phyloP scores from a whole-genome alignment of 2,113 vertebrate genomes.

The Pagrus major region DNA sequence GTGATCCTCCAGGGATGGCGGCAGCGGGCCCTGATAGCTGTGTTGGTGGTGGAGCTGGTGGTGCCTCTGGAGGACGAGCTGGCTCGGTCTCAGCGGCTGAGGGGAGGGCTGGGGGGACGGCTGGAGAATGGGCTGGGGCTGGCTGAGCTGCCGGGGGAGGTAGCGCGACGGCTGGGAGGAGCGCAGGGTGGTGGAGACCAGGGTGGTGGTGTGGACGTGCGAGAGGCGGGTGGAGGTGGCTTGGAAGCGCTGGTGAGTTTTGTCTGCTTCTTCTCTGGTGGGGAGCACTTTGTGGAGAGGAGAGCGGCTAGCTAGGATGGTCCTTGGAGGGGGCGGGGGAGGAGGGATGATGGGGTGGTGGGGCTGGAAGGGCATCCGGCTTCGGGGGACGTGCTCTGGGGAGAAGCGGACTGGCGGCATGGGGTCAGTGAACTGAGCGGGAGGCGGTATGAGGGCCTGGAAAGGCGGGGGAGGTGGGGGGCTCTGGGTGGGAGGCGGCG shows the following conservation, averaged over 20 bases:
- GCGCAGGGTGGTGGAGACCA: slow-evolving; percentile 60
- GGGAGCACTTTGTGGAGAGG: slow-evolving; percentile 73
- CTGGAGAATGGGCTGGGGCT: slow-evolving; percentile 67
- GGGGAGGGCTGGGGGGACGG: slow-evolving; percentile 74
- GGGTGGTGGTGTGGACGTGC: slow-evolving; percentile 51
- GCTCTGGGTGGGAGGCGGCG: slow-evolving; percentile 89
- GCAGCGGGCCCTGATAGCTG: slow-evolving; percentile 81
- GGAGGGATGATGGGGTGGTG: slow-evolving; percentile 86
- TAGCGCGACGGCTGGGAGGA: slow-evolving; percentile 70
- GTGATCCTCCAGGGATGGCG: slow-evolving; percentile 64
- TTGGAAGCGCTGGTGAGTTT: slow-evolving; percentile 60
- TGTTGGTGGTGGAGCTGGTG: slow-evolving; percentile 82
- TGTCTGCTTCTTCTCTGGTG: slow-evolving; percentile 62
- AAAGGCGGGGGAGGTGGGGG: slow-evolving; percentile 88
- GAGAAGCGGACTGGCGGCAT: slow-evolving; percentile 80
- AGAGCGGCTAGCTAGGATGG: slow-evolving; percentile 71
- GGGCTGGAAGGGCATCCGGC: slow-evolving; percentile 83
- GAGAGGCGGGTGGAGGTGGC: slow-evolving; percentile 27
- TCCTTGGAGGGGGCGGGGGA: slow-evolving; percentile 82
- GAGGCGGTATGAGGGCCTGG: slow-evolving; percentile 84
- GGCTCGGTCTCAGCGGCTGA: slow-evolving; percentile 71
- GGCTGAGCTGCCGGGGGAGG: slow-evolving; percentile 83
- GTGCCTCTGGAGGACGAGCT: slow-evolving; percentile 78
- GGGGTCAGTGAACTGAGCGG: slow-evolving; percentile 87
- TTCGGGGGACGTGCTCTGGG: slow-evolving; percentile 81